phyloP scores from a whole-genome alignment of 2,113 vertebrate species.

The Calonectris borealis region DNA sequence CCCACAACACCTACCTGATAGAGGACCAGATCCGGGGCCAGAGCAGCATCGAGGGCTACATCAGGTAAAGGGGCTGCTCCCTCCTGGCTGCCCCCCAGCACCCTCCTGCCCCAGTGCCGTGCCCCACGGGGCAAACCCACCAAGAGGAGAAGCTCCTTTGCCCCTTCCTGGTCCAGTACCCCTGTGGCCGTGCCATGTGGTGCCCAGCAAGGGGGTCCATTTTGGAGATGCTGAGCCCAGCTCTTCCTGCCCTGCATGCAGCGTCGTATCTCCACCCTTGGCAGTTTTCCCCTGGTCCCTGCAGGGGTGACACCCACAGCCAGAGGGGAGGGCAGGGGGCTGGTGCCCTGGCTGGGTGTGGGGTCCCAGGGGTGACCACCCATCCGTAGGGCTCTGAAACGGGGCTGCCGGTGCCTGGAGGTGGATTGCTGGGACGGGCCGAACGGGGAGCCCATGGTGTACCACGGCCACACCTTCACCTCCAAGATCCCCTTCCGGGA shows the following conservation, averaged over 20 bases:
- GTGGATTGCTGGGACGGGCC: constrained; percentile 95
- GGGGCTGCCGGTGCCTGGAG: constrained; percentile 93
- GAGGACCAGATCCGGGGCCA: constrained; percentile 92
- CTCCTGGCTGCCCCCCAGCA: background rate
- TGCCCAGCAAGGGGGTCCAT: background rate
- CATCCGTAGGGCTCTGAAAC: constrained; percentile 81
- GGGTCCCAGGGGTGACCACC: background rate
- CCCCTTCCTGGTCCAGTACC: background rate
- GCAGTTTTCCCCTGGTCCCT: background rate
- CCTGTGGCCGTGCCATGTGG: background rate
- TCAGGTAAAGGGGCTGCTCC: constrained; percentile 77
- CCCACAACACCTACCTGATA: constrained; percentile 95
- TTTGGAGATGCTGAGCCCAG: background rate
- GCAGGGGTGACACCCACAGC: background rate
- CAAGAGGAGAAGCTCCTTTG: background rate
- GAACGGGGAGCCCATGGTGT: constrained; percentile 90
- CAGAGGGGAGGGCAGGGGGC: background rate
- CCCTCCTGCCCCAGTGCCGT: background rate
- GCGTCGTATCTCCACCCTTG: background rate
- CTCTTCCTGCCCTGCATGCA: background rate
- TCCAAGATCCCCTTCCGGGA: constrained; percentile 94
- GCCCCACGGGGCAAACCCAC: background rate
- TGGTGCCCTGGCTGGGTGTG: background rate
- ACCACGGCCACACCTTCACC: constrained; percentile 93
- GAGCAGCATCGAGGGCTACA: constrained; percentile 95